Conservation (phyloP, 2,797 vertebrate genomes). For the Balearica regulorum region DNA sequence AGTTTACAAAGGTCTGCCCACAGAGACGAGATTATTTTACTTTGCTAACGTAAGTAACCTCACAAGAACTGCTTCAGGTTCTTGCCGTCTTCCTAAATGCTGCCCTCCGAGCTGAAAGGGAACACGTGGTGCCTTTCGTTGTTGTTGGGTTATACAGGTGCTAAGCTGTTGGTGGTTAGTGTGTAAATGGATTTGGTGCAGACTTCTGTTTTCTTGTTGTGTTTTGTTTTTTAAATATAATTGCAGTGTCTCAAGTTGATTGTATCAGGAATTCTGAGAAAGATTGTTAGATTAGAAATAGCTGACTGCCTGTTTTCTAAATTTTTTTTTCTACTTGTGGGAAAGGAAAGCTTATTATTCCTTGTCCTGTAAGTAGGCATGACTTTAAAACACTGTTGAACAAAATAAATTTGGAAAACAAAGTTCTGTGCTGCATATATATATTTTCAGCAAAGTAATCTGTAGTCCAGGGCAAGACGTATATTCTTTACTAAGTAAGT, state of each 20-base stretch:
- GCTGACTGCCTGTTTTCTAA: neutral
- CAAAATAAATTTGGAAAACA: neutral
- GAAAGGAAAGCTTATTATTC: neutral
- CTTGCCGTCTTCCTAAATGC: neutral
- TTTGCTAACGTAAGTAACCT: neutral
- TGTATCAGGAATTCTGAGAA: neutral
- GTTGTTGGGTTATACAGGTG: neutral
- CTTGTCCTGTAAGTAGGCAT: neutral
- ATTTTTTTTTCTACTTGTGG: neutral
- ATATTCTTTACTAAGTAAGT: constrained; percentile 1
- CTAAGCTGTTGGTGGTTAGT: neutral
- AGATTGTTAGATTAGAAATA: neutral
- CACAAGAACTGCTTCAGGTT: neutral
- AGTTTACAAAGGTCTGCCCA: neutral
- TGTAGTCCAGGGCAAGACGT: neutral
- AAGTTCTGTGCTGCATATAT: neutral
- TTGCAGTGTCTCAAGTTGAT: neutral
- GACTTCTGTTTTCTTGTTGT: neutral
- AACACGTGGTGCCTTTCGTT: neutral
- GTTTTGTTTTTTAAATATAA: neutral
- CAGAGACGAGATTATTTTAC: neutral
- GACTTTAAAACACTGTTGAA: neutral
- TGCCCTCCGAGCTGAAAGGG: neutral
- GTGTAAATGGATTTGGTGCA: neutral
- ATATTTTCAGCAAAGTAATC: neutral